phyloP scores from a whole-genome alignment of 2,797 vertebrate genomes.

The Phataginus tricuspis region DNA sequence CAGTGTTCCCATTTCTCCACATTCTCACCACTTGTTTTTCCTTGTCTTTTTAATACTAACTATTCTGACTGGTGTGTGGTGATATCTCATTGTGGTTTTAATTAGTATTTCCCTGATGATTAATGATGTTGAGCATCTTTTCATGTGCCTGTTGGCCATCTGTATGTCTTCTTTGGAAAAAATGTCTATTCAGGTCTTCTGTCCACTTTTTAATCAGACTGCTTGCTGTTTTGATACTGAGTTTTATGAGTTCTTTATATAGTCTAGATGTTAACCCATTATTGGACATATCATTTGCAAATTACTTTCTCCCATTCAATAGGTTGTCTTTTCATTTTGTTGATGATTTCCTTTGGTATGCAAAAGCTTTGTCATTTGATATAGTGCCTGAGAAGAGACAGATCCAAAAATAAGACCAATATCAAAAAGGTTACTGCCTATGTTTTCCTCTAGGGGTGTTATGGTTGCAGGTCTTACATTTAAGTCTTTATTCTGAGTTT shows the following conservation, averaged over 20 bases:
- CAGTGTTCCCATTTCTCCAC: not conserved
- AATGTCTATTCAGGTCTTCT: not conserved
- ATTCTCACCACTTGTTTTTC: not conserved
- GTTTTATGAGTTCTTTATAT: not conserved
- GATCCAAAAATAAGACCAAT: not conserved
- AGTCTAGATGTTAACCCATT: not conserved
- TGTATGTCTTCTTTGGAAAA: not conserved
- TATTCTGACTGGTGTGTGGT: not conserved
- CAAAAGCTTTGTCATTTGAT: not conserved
- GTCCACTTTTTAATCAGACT: not conserved
- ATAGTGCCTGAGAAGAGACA: not conserved
- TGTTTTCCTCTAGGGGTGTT: not conserved
- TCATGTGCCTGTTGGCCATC: not conserved
- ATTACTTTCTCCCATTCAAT: not conserved
- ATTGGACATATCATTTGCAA: not conserved
- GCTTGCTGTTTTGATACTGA: not conserved
- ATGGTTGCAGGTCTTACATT: not conserved
- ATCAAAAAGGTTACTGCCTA: not conserved
- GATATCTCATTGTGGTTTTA: not conserved
- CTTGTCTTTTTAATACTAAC: not conserved
- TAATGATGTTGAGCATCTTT: not conserved
- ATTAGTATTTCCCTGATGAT: not conserved
- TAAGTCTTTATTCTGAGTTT: not conserved
- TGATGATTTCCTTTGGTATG: not conserved
- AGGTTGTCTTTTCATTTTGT: not conserved